Percentiles rank a stretch among this genome's conserved stretches.
These are phyloP conservation scores for Rhinichthys osculus DNA, from an alignment of 2,797 vertebrate genomes.

Conservation along the genomic window DNA sequence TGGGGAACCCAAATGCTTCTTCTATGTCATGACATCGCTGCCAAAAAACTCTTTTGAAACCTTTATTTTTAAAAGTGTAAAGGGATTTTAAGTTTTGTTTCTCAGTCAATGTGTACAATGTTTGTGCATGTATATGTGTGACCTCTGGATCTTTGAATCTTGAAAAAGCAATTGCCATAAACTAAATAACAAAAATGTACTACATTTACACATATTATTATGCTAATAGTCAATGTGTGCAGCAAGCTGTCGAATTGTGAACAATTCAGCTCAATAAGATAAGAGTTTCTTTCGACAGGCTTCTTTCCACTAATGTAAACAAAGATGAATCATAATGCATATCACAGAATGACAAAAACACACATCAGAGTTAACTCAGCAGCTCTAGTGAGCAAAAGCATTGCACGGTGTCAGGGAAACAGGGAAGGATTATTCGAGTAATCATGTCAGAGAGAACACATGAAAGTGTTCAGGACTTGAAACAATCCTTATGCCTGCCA, in stretches of 20 bases:
- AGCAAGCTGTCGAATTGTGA: constrained; percentile 1
- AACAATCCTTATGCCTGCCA: constrained; percentile 13
- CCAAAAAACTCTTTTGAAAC: too few species aligned
- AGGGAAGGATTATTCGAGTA: constrained; percentile 14
- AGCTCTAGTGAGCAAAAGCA: not conserved
- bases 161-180: not conserved
- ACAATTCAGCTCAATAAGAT: not conserved
- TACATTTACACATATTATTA: not conserved
- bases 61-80: not conserved
- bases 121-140: not conserved
- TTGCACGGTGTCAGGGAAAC: constrained; percentile 17
- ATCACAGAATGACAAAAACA: constrained; percentile 48
- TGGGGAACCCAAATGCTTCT: too few species aligned
- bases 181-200: not conserved
- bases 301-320: constrained; percentile 31
- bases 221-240: not conserved
- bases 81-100: not conserved
- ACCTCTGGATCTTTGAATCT: not conserved
- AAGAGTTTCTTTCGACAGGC: not conserved
- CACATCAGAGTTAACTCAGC: constrained; percentile 36
- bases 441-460: constrained; percentile 30
- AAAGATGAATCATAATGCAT: constrained; percentile 35
- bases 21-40: too few species aligned
- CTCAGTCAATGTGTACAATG: not conserved
- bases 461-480: constrained; percentile 16